phyloP scores from a whole-genome alignment of 2,113 vertebrate species.

The Chunga burmeisteri region DNA sequence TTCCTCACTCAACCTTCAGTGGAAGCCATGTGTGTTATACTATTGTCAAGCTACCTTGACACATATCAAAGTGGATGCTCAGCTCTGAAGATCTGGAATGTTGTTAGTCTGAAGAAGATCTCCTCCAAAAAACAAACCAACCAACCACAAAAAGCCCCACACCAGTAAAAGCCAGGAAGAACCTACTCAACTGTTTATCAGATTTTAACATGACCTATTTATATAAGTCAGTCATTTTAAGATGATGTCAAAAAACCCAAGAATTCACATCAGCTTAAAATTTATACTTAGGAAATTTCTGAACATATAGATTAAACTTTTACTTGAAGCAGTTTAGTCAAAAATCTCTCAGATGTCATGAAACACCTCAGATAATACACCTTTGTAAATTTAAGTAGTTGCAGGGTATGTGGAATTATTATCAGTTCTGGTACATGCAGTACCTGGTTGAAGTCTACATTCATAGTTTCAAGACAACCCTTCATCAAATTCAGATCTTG shows the following conservation, averaged over 20 bases:
- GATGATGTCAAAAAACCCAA: neutral
- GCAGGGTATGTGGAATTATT: neutral
- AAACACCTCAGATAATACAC: neutral
- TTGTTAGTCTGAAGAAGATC: neutral
- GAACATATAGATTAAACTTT: neutral
- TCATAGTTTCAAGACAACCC: neutral
- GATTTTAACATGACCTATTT: neutral
- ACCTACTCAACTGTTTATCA: neutral
- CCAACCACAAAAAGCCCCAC: neutral
- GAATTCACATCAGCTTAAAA: neutral
- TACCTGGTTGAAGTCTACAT: neutral
- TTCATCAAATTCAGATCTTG: neutral
- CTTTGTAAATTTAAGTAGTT: neutral
- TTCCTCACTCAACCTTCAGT: neutral
- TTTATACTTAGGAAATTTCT: neutral
- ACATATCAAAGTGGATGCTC: neutral
- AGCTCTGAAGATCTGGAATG: neutral
- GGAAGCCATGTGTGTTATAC: neutral
- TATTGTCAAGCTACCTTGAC: neutral
- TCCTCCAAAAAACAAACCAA: neutral
- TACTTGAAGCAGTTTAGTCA: neutral
- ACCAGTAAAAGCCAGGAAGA: neutral
- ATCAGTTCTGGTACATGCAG: neutral
- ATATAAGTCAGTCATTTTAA: neutral
- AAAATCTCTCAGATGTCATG: neutral